Base-by-base conservation (phyloP, 2,888 invertebrate genomes). In the Salpingus planirostris region DNA sequence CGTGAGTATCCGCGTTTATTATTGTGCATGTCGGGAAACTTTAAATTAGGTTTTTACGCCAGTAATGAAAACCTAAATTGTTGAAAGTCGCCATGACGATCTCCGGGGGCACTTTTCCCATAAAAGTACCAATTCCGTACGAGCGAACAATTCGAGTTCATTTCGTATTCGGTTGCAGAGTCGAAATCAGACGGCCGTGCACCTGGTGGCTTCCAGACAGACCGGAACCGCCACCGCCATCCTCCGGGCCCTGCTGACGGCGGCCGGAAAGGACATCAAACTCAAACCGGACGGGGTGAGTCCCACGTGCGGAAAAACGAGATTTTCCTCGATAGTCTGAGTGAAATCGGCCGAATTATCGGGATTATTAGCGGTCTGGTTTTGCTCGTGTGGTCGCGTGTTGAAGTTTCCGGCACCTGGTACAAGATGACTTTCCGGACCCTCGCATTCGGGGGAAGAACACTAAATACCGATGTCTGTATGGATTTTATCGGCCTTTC, bases 171-270 rank as follows among this genome's bases (percentile, higher is more conserved):
- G n/a, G n/a, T 58, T 65, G 18, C 64, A 96, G 95, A 83, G 90
- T 39, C 84, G 87, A 41, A 81, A 88, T 51, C 95, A 96, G 66
- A 87, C 93, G 3, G 87, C 96, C 2, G 83, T 97, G 2, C 98
- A 98, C 68, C 71, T 96, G 62, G 95, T 95, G 40, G 91, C 93
- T 31, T 85, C 87, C 49, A 76, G 97, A 52, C 87, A 90, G 62
- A 89, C 90, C 1, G 92, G 91, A 10, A 88, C 89, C 7, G 92
- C 93, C 3, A 85, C 93, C 33, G 84, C 86, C 50, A 89, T 95
- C 49, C 76, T 96, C 8, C 76, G 93, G 54, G 80, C 89, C 3
- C 73, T 98, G 21, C 74, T 97, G 33, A 80, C 81, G 37, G 83
- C 87, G 11, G 87, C 90, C 18, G 89, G 90, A 29, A 89, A 89